phyloP scores from a whole-genome alignment of 2,113 vertebrate genomes.

The Chloebia gouldiae region DNA sequence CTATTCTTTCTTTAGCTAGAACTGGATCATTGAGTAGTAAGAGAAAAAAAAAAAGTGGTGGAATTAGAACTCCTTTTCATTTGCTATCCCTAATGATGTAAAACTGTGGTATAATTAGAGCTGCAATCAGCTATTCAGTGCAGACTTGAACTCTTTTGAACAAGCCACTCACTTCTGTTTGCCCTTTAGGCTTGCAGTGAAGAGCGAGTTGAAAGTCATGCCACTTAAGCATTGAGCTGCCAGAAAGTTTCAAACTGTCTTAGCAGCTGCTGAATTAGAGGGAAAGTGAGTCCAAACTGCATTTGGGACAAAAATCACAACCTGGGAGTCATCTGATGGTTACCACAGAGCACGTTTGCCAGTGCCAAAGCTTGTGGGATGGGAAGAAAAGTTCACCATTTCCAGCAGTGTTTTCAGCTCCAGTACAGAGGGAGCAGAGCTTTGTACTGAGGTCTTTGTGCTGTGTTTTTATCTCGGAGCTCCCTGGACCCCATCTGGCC shows the following conservation, averaged over 20 bases:
- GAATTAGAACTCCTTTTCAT: constrained; percentile 1
- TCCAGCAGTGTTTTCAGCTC: constrained; percentile 14
- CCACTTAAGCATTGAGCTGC: not conserved
- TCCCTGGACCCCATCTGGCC: accelerated
- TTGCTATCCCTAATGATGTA: constrained; percentile 45
- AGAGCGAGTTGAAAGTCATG: constrained; percentile 53
- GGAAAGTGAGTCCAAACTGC: not conserved
- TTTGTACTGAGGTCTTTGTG: constrained; percentile 24
- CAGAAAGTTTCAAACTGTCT: constrained; percentile 4
- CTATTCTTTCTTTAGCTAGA: not conserved
- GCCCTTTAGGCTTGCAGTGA: constrained; percentile 44
- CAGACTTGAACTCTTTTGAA: constrained; percentile 24
- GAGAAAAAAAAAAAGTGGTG: not conserved
- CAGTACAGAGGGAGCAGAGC: not conserved
- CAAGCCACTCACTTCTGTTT: constrained; percentile 36
- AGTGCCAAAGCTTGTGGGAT: constrained; percentile 38
- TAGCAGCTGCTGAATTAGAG: constrained; percentile 21
- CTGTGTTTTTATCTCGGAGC: not conserved
- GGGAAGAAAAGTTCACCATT: not conserved
- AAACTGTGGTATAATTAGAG: constrained; percentile 52
- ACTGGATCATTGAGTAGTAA: constrained; percentile 15
- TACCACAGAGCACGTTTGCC: constrained; percentile 8
- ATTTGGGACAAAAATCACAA: constrained; percentile 20
- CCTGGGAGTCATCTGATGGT: constrained; percentile 24
- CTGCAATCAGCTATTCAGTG: constrained; percentile 24